These are phyloP conservation scores for Monodelphis domestica DNA, from an alignment of 2,797 vertebrate genomes.

Conservation along the genomic window DNA sequence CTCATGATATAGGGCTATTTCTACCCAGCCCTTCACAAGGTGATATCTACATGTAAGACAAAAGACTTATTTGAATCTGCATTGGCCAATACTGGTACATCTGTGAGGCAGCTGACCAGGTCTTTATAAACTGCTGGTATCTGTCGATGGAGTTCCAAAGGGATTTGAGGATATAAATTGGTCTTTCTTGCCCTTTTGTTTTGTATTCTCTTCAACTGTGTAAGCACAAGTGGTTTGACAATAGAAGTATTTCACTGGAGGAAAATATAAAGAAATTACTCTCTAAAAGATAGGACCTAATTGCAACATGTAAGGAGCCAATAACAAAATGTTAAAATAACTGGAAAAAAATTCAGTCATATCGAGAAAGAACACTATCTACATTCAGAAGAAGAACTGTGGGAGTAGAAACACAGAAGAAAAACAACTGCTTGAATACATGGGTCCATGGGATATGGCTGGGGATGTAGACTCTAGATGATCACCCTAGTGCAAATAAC, in stretches of 20 bases:
- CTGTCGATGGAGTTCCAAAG: not conserved
- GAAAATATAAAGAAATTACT: not conserved
- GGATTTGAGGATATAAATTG: not conserved
- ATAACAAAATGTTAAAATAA: not conserved
- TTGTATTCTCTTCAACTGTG: not conserved
- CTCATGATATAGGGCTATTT: not conserved
- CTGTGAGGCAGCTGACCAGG: not conserved
- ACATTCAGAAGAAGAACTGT: too few species aligned
- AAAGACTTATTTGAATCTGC: not conserved
- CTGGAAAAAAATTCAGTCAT: not conserved
- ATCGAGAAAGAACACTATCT: too few species aligned
- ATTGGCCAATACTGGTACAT: not conserved
- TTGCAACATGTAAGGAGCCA: not conserved
- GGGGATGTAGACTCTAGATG: too few species aligned
- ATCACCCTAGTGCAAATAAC: too few species aligned
- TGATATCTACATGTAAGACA: not conserved
- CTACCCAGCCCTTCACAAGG: not conserved
- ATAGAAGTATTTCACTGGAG: not conserved
- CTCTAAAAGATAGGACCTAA: not conserved
- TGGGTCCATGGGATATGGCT: too few species aligned
- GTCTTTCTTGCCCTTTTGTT: not conserved
- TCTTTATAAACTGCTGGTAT: not conserved
- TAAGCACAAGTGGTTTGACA: not conserved
- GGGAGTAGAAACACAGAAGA: too few species aligned
- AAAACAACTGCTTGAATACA: too few species aligned